Evolutionary conservation across 2,113 vertebrate species (phyloP).

Genomic region (Equus quagga): DNA sequence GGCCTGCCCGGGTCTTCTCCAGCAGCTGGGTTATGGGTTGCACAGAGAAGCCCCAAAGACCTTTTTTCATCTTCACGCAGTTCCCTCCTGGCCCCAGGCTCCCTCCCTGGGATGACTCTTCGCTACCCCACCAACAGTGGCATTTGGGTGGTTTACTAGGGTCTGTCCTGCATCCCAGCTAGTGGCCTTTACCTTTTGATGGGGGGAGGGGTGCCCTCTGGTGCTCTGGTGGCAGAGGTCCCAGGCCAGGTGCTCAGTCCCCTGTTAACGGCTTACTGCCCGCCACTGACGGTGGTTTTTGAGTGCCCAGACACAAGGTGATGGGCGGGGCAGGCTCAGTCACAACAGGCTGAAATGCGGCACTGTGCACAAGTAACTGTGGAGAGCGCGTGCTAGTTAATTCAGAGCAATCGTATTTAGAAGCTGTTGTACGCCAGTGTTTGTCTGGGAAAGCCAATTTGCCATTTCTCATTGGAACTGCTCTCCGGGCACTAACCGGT

Average conservation of each 20-base stretch:
- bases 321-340: too few species aligned
- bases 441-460: rapidly evolving
- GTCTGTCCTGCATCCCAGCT: not conserved
- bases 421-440: rapidly evolving
- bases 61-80: too few species aligned
- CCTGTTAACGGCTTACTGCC: rapidly evolving
- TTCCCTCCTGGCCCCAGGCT: not conserved
- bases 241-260: not conserved
- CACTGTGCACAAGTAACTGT: rapidly evolving
- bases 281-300: not conserved
- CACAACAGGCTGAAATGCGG: rapidly evolving
- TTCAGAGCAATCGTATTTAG: rapidly evolving
- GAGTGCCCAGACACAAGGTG: not conserved
- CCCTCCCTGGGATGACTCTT: too few species aligned
- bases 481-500: not conserved
- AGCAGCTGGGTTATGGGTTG: too few species aligned
- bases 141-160: not conserved
- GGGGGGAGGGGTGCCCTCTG: not conserved
- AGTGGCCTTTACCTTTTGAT: not conserved
- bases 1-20: not conserved
- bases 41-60: not conserved
- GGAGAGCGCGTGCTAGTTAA: rapidly evolving
- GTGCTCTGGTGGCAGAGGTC: not conserved
- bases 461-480: not conserved
- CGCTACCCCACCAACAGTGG: too few species aligned